These are phyloP conservation scores for Orchesella cincta DNA, from an alignment of 1,140 invertebrate genomes.

Conservation along the genomic window DNA sequence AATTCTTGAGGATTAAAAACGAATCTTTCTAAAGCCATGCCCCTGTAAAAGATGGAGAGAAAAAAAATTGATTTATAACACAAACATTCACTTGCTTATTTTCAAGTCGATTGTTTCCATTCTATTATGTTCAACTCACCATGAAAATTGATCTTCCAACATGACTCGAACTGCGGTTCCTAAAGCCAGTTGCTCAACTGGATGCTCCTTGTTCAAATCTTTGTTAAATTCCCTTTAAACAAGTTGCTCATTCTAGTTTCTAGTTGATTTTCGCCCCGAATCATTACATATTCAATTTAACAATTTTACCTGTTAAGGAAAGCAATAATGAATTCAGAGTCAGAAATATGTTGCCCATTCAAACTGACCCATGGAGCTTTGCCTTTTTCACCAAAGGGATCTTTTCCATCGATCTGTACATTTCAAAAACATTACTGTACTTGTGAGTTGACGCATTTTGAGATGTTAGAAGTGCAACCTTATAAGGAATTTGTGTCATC, in stretches of 20 bases:
- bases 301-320: slow-evolving; percentile 49
- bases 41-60: slow-evolving; percentile 5
- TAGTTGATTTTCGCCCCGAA: no score
- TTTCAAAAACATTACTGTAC: not conserved
- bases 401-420: slow-evolving; percentile 17
- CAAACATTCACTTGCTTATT: no score
- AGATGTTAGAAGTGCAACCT: no score
- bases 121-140: no score
- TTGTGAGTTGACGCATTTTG: no score
- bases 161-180: slow-evolving; percentile 33
- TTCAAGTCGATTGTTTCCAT: no score
- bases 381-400: slow-evolving; percentile 52
- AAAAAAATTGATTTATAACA: not conserved
- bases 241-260: not conserved
- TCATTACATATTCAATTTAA: no score
- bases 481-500: slow-evolving; percentile 19
- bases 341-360: slow-evolving; percentile 56
- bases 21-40: slow-evolving; percentile 15
- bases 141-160: slow-evolving; percentile 40
- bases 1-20: slow-evolving; percentile 9
- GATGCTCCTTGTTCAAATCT: not conserved
- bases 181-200: slow-evolving; percentile 32
- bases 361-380: slow-evolving; percentile 58
- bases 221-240: slow-evolving; percentile 30
- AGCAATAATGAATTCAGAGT: slow-evolving; percentile 58